Evolutionary conservation across 2,888 invertebrate genomes (phyloP).

Genomic region (Reticulitermes lucifugus): DNA sequence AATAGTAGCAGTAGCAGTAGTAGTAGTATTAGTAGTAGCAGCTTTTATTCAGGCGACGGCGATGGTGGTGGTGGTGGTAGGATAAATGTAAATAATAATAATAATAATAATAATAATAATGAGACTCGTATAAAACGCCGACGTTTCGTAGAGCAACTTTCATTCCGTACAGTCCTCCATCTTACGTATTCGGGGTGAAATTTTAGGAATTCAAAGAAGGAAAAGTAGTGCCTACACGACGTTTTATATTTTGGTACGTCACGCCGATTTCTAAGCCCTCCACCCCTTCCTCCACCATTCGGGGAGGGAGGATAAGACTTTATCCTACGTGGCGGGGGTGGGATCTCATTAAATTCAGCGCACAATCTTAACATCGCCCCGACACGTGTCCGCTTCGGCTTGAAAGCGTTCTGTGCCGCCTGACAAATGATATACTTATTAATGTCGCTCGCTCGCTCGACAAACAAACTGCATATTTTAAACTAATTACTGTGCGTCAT

Average conservation of each 20-base stretch:
- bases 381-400: neutral
- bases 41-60: no score
- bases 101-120: no score
- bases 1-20: no score
- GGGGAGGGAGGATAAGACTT: neutral
- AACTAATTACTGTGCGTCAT: constrained; percentile 17
- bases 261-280: neutral
- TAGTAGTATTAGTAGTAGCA: no score
- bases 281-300: neutral
- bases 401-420: neutral
- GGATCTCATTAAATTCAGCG: constrained; percentile 19
- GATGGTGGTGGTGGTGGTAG: no score
- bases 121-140: no score
- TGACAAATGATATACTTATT: constrained; percentile 33
- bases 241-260: neutral
- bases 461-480: constrained; percentile 30
- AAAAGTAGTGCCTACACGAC: neutral
- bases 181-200: no score
- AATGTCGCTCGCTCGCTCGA: neutral
- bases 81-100: no score
- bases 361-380: constrained; percentile 7
- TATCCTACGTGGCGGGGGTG: neutral
- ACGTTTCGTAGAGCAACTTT: no score
- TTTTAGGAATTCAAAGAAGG: neutral
- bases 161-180: no score